phyloP scores from a whole-genome alignment of 2,797 vertebrate genomes.

The Microctenopoma steveboyesi region DNA sequence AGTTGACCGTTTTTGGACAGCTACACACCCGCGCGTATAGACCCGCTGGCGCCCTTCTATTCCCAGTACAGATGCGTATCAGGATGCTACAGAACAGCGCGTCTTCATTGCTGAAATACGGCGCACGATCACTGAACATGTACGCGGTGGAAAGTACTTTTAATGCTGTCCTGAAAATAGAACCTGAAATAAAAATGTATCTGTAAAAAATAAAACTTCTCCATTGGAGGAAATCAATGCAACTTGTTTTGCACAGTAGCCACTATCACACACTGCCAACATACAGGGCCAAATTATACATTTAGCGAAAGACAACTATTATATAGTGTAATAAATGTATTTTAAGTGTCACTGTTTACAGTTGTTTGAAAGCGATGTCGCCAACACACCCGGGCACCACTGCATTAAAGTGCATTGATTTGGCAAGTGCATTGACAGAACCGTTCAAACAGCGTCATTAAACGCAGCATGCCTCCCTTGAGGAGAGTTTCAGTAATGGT shows the following conservation, averaged over 20 bases:
- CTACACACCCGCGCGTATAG: constrained; percentile 1
- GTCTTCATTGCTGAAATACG: constrained; percentile 23
- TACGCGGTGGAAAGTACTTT: background rate
- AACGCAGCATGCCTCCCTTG: constrained; percentile 70
- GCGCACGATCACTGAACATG: constrained; percentile 4
- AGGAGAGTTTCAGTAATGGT: constrained; percentile 69
- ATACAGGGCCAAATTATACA: constrained; percentile 44
- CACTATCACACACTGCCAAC: constrained; percentile 32
- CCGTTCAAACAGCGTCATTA: constrained; percentile 77
- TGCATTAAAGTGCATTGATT: constrained; percentile 61
- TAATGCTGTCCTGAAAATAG: background rate
- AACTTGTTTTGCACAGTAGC: constrained; percentile 12
- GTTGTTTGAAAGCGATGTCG: constrained; percentile 35
- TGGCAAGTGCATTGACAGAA: constrained; percentile 78
- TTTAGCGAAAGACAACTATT: constrained; percentile 50
- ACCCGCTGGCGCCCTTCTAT: constrained; percentile 28
- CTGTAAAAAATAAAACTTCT: constrained; percentile 14
- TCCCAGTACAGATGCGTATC: constrained; percentile 57
- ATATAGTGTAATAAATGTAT: constrained; percentile 10
- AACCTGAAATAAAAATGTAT: background rate
- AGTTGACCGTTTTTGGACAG: constrained; percentile 7
- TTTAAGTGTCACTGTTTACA: constrained; percentile 45
- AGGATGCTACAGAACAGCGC: constrained; percentile 34
- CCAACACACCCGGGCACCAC: constrained; percentile 36
- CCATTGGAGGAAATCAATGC: constrained; percentile 21